Conservation (phyloP, 2,888 invertebrate genomes). For the Tridacna crocea region DNA sequence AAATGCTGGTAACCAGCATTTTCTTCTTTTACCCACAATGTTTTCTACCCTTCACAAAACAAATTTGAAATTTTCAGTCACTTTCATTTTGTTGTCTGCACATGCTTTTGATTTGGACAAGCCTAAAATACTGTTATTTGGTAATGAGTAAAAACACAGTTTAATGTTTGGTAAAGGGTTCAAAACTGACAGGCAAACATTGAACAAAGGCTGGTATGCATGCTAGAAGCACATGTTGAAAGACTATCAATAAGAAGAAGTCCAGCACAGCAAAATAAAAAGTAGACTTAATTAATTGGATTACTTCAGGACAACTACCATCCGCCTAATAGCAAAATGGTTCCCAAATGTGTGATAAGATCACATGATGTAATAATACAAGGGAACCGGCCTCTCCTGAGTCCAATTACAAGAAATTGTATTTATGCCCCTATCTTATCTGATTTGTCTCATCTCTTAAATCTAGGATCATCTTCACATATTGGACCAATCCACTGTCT, state of each 20-base stretch:
- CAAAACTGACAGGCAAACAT: background rate
- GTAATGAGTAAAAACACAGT: too few species aligned
- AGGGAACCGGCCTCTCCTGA: background rate
- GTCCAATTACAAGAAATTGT: conserved; percentile 11
- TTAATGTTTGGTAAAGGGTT: too few species aligned
- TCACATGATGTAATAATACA: conserved; percentile 12
- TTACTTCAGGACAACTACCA: background rate
- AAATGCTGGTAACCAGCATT: too few species aligned
- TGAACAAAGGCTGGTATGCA: background rate
- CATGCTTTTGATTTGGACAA: too few species aligned
- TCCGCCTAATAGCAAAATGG: background rate
- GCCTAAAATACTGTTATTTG: too few species aligned
- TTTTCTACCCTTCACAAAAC: too few species aligned
- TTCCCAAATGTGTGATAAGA: conserved; percentile 15
- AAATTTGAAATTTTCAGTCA: too few species aligned
- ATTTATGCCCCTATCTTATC: conserved; percentile 5
- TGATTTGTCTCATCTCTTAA: background rate
- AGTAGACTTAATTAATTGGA: background rate
- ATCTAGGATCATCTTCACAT: background rate
- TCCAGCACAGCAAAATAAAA: background rate
- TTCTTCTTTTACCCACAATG: too few species aligned
- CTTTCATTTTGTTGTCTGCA: too few species aligned
- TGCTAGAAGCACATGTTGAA: background rate
- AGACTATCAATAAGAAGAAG: background rate
- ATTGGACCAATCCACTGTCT: conserved; percentile 7